Conservation (phyloP, 1,140 invertebrate species). For the Rhizoglyphus robini region DNA sequence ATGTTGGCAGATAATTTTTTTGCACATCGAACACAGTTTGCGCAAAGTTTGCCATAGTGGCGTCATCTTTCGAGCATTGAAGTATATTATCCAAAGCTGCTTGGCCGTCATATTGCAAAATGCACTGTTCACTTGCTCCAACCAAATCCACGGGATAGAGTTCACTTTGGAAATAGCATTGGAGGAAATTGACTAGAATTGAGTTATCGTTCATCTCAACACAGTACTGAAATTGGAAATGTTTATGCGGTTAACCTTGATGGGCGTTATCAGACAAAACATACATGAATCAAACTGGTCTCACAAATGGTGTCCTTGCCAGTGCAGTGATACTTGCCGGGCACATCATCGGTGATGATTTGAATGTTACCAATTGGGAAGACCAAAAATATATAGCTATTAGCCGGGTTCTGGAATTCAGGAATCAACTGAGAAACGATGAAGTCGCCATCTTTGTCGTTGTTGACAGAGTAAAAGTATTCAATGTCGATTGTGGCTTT, state of each 20-base stretch:
- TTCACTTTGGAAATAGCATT: conserved; percentile 4
- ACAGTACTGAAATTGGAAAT: neutral
- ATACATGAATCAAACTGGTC: neutral
- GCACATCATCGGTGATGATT: neutral
- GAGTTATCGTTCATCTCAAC: neutral
- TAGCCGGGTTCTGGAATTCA: neutral
- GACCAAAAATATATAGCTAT: neutral
- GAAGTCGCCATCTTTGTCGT: neutral
- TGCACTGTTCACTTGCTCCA: neutral
- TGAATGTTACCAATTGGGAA: neutral
- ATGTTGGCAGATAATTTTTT: neutral
- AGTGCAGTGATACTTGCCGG: neutral
- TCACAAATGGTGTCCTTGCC: neutral
- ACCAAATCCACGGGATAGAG: neutral
- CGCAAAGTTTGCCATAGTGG: neutral
- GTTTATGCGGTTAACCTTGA: neutral
- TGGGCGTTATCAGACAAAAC: neutral
- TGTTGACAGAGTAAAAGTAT: neutral
- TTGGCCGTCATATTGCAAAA: neutral
- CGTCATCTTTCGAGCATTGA: neutral
- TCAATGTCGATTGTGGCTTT: too few species aligned
- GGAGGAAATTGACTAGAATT: neutral
- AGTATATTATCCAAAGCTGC: neutral
- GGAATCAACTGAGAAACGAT: neutral
- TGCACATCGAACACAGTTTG: neutral